These are phyloP conservation scores for Drosophila nigromelanica DNA, from an alignment of 1,140 invertebrate species.

Conservation along the genomic window DNA sequence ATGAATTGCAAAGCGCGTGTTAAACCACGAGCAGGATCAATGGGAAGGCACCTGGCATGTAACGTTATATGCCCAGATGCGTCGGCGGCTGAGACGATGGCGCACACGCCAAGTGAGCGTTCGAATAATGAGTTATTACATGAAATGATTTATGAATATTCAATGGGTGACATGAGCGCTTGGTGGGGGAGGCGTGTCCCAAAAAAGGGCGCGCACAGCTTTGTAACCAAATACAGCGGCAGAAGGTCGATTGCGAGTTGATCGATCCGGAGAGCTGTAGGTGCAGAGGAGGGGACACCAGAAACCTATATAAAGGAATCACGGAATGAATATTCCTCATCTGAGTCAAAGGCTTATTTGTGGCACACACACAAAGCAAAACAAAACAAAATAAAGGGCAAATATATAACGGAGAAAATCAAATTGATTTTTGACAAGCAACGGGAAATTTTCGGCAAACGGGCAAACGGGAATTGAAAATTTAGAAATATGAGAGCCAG, in stretches of 20 bases:
- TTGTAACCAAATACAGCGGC: conserved; percentile 55
- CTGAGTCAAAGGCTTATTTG: conserved; percentile 50
- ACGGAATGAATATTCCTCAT: not conserved
- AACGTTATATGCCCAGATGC: not conserved
- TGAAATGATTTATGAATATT: conserved; percentile 77
- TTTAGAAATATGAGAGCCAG: conserved; percentile 50
- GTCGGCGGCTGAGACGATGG: conserved; percentile 5
- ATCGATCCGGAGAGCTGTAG: not conserved
- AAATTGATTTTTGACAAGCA: conserved; percentile 64
- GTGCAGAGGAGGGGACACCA: not conserved
- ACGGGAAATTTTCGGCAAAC: conserved; percentile 29
- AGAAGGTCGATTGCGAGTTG: conserved; percentile 24
- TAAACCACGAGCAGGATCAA: conserved; percentile 3
- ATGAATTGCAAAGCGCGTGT: conserved; percentile 4
- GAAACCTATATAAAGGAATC: not conserved
- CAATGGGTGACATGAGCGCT: conserved; percentile 57
- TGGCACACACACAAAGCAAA: not conserved
- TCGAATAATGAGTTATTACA: conserved; percentile 69
- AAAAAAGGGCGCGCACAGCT: conserved; percentile 12
- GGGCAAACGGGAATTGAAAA: conserved; percentile 32
- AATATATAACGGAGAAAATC: conserved; percentile 41
- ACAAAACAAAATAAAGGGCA: conserved; percentile 8
- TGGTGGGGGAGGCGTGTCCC: conserved; percentile 36
- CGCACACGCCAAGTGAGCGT: conserved; percentile 46
- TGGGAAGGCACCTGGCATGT: conserved; percentile 30